Base-by-base conservation (phyloP, 2,113 vertebrate species). In the Tyto alba region DNA sequence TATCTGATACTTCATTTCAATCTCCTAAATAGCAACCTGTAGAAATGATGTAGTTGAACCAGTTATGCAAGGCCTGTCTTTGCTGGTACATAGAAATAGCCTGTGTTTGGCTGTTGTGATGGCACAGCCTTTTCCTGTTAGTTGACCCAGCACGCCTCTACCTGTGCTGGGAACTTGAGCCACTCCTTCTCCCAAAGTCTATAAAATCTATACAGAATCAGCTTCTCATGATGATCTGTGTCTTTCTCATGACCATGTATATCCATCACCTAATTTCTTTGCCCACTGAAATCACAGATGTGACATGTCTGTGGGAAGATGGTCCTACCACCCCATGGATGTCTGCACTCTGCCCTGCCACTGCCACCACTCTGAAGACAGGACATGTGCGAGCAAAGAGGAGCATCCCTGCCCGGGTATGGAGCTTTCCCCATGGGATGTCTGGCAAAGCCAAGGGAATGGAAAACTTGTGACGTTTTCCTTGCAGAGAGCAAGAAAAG, bases 301-400 rank as follows among this genome's bases (percentile, higher is more conserved):
- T 47, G 11, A 2, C 17, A 17, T 4, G 4, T 59, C 56, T 1
- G 0, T 8, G 26, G 9, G 32, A 10, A 75, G 16, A 71, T 20
- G 14, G 18, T 56, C 47, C 47, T 53, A 11, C 47, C 25, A 9
- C 6, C 13, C 32, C 27, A 21, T 3, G 25, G 41, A 30, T 36
- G n/a, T 23, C 36, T 45, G 32, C 0, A 3, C 40, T 60, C 47
- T 85, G n/a, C 47, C 71, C 41, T 92, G 52, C 45, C n/a, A n/a
- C 63, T 2, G 1, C 20, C 6, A 5, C 16, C 22, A 23, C 68
- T 34, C 41, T 68, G 43, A 57, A 73, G 16, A 25, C 17, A 56
- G 25, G 30, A 50, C 6, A 14, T 4, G 20, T 1, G 1, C 16
- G 7, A 14, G 26, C 17, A 62, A 57, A 69, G 13, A 59, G 23